Evolutionary conservation across 2,888 invertebrate species (phyloP), one percentile per base, ranked within the genome.

Genomic region (Eilema caniola): DNA sequence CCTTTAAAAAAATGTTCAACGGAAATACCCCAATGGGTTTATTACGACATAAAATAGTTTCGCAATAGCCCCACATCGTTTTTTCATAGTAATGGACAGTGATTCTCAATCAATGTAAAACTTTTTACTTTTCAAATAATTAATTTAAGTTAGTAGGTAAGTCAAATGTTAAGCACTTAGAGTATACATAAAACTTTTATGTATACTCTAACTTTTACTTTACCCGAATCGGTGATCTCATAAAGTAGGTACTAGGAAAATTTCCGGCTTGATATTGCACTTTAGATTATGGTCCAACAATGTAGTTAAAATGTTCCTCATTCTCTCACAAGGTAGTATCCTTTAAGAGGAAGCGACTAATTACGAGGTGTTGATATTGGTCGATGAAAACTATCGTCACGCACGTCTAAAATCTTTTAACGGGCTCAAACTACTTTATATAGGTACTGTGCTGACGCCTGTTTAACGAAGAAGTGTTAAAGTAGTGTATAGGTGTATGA

Each of bases 231-330:
- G n/a, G 70, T 79, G 82, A 78, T 80, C 82, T 82, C 86, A 86
- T 91, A 90, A 92, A 92, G 82, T 83, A 74, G 3, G 2, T 28
- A 5, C 70, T 82, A 87, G 85, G 84, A 79, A 80, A 83, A 77
- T 87, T 89, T 89, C 88, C 88, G 89, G 89, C 91, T 90, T 86
- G 87, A 88, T 89, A 89, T 85, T 88, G 86, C 87, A 83, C 86
- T 86, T 81, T 75, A 79, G 75, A 88, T 89, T 89, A 90, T 89
- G 86, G 84, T 76, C 82, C 79, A 80, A 76, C 75, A 73, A 78
- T 81, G 75, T 77, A 71, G 76, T 82, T 88, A 89, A 89, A 89
- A 86, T 85, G 89, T 88, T 83, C 78, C 76, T 75, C 79, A 72
- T 79, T 59, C 69, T 75, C 70, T 79, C 72, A 73, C 69, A 75